phyloP scores from a whole-genome alignment of 1,140 invertebrate species.

The Caenorhabditis tropicalis region DNA sequence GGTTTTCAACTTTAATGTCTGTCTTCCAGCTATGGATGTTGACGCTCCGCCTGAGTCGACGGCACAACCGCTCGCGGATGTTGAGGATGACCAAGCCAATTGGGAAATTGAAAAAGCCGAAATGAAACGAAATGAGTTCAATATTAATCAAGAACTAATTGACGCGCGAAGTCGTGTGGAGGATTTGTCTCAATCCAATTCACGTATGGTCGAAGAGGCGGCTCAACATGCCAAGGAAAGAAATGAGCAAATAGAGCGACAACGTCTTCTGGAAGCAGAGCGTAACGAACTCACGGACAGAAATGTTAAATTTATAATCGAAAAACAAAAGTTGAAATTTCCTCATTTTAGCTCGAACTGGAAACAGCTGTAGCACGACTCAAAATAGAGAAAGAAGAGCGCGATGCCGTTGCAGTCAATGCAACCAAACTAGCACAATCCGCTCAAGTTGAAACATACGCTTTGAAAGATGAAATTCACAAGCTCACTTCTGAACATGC shows the following conservation, averaged over 20 bases:
- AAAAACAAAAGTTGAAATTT: no score
- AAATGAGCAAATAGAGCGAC: background rate
- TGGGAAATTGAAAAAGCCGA: conserved; percentile 4
- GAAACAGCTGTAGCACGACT: background rate
- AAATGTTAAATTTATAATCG: no score
- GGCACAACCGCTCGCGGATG: background rate
- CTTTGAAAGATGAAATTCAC: background rate
- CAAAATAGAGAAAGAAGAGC: conserved; percentile 28
- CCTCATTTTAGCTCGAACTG: conserved; percentile 21
- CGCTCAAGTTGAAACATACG: background rate
- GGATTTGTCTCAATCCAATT: conserved; percentile 53
- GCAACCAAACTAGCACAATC: background rate
- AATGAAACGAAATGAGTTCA: conserved; percentile 5
- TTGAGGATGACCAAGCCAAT: background rate
- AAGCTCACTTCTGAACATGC: background rate
- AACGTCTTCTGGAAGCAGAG: background rate
- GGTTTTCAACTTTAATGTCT: no score
- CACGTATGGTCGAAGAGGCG: conserved; percentile 68
- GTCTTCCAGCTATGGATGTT: conserved; percentile 19
- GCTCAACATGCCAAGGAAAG: conserved; percentile 62
- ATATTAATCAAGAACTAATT: background rate
- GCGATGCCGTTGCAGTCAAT: background rate
- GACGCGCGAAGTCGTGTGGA: background rate
- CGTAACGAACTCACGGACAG: background rate
- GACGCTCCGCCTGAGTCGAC: background rate